phyloP scores from a whole-genome alignment of 2,113 vertebrate genomes.

The Ammodytes marinus region DNA sequence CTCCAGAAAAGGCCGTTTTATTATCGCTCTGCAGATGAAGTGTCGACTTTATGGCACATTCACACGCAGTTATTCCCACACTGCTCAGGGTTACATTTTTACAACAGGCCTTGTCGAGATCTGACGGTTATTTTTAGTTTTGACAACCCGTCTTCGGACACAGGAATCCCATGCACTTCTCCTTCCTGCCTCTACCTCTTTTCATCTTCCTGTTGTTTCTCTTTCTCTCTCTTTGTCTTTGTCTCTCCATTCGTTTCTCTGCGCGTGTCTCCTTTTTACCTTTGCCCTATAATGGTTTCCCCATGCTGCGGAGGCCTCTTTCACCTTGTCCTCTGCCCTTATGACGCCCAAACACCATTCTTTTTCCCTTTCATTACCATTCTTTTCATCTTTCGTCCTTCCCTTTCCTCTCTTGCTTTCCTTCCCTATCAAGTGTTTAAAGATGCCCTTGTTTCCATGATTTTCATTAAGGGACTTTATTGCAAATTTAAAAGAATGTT shows the following conservation, averaged over 20 bases:
- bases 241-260: neutral
- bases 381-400: neutral
- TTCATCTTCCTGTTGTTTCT: neutral
- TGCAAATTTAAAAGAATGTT: neutral
- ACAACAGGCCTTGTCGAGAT: neutral
- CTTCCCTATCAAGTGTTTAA: neutral
- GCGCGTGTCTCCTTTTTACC: neutral
- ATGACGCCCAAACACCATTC: neutral
- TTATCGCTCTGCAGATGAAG: neutral
- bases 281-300: constrained; percentile 2
- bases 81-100: neutral
- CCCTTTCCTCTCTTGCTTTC: neutral
- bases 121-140: constrained; percentile 19
- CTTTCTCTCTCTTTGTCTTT: neutral
- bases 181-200: neutral
- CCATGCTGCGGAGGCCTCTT: neutral
- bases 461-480: neutral
- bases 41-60: neutral
- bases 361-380: rapidly evolving
- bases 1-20: neutral
- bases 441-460: neutral
- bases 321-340: constrained; percentile 8
- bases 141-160: neutral
- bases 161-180: neutral
- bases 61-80: neutral